Percentiles rank a stretch among this genome's conserved stretches.
Evolutionary conservation across 2,113 vertebrate species (phyloP).

Genomic region (Suncus etruscus): DNA sequence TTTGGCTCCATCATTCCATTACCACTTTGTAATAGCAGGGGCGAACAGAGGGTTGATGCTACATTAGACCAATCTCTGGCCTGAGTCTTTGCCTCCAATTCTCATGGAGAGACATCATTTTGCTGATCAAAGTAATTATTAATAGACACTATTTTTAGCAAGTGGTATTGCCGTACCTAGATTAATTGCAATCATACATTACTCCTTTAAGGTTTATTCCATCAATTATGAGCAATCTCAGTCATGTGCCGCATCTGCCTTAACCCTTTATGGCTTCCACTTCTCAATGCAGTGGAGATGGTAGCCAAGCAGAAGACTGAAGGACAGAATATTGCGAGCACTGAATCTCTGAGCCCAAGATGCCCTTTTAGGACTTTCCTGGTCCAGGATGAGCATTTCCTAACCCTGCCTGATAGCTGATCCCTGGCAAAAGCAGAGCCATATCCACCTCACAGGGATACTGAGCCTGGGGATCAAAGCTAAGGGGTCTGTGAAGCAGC

Average conservation of each 20-base stretch:
- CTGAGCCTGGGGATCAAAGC: not conserved
- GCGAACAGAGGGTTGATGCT: accelerated
- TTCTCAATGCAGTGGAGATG: not conserved
- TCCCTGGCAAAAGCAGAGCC: not conserved
- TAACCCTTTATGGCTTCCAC: conserved; percentile 20
- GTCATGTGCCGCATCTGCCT: conserved; percentile 3
- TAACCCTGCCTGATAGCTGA: conserved; percentile 4
- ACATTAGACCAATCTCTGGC: not conserved
- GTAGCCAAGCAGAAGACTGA: not conserved
- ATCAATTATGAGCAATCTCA: conserved; percentile 49
- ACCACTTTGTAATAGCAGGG: too few relatives aligned
- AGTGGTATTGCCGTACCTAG: conserved; percentile 50
- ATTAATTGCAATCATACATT: conserved; percentile 47
- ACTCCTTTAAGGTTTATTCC: conserved; percentile 43
- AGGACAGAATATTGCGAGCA: not conserved
- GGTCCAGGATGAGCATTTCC: not conserved
- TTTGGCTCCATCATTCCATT: not conserved
- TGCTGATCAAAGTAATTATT: conserved; percentile 59
- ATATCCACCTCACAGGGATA: conserved; percentile 10
- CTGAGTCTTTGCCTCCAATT: not conserved
- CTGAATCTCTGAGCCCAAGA: not conserved
- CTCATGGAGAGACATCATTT: conserved; percentile 4
- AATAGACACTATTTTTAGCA: conserved; percentile 63
- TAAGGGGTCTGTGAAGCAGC: not conserved
- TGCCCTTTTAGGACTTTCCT: not conserved